phyloP scores from a whole-genome alignment of 2,113 vertebrate species.

The Pedetes capensis region DNA sequence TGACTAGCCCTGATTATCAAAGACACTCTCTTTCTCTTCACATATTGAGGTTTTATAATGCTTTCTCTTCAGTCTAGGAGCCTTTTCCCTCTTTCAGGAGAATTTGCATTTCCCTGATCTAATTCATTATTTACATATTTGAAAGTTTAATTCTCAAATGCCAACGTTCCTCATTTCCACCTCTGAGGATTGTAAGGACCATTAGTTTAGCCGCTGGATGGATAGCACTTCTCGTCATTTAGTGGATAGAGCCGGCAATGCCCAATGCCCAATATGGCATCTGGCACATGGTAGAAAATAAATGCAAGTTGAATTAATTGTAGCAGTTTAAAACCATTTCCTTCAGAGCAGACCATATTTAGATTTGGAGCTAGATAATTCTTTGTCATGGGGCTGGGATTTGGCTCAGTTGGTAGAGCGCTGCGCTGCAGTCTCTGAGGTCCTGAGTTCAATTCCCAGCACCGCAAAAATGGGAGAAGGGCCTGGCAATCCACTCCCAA shows the following conservation, averaged over 20 bases:
- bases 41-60: not conserved
- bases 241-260: not conserved
- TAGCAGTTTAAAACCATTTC: not conserved
- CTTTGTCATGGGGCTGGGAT: not conserved
- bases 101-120: not conserved
- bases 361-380: not conserved
- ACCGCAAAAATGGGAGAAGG: too few species aligned
- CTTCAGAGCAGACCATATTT: not conserved
- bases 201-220: not conserved
- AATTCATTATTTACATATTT: not conserved
- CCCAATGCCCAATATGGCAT: not conserved
- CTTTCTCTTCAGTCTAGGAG: not conserved
- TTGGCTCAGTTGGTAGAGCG: too few species aligned
- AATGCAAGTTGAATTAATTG: not conserved
- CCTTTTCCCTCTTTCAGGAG: not conserved
- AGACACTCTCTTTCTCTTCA: not conserved
- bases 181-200: not conserved
- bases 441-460: too few species aligned
- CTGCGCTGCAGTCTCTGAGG: too few species aligned
- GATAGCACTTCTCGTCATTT: not conserved
- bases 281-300: not conserved
- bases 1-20: not conserved
- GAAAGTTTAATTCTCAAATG: not conserved
- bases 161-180: not conserved
- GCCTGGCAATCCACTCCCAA: too few species aligned